Evolutionary conservation across 1,140 invertebrate species (phyloP), one percentile per base, ranked within the genome.

Genomic region (Lethrus apterus): DNA sequence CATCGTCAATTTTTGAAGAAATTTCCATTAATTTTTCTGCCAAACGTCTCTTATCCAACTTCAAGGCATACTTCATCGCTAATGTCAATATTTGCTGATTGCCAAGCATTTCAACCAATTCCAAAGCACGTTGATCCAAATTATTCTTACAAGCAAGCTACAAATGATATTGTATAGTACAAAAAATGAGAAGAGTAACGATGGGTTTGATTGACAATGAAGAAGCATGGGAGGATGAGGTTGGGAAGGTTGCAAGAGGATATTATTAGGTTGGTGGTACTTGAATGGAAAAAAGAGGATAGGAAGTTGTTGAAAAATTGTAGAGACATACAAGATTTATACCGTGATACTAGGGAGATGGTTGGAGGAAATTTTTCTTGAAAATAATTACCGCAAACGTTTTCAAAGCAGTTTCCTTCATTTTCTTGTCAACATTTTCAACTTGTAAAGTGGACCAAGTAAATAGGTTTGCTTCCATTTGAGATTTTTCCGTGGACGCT

Each of bases 61-160:
- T 80, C 2, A 78, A 79, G 2, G 90, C 86, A 69, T 94, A 96
- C 57, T 89, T 90, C 3, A 90, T 81, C 2, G 89, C 90, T 18
- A 93, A 69, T 54, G 89, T 83, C 24, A 94, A 63, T 0, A 91
- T 73, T 32, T 83, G 79, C 2, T 80, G 73, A 52, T 84, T 82
- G 9, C 79, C 78, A 63, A 96, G 80, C 56, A 93, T 70, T 56
- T 89, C 79, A 62, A 91, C 87, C 4, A 95, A 70, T 65, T 96
- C 92, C 3, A 91, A 63, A 0, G 89, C 92, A 29, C 93, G 74
- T 54, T 81, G 80, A 57, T 97, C 91, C 29, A 85, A 75, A 65
- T 91, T 89, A 61, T 78, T 81, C 52, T 81, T 77, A 59, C 85
- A 90, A 1, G 89, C 83, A 23, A 90, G 66, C 87, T 91, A 64